Evolutionary conservation across 2,797 vertebrate species (phyloP).

Genomic region (Alauda arvensis): DNA sequence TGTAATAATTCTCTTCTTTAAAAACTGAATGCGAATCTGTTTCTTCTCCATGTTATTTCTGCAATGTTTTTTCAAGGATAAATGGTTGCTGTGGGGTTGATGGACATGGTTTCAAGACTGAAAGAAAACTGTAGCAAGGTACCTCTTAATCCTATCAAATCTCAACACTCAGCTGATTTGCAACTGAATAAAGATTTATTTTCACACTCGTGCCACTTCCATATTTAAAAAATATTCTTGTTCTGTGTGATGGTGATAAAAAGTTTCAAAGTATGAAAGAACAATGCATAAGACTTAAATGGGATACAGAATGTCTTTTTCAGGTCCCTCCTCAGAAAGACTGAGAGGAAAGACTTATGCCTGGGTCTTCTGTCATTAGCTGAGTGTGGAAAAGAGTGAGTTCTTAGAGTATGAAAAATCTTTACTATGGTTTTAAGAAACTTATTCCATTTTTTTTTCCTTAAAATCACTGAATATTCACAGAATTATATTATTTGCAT

Average conservation of each 20-base stretch:
- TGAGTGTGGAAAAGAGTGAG: not conserved
- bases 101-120: not conserved
- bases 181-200: not conserved
- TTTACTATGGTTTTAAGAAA: not conserved
- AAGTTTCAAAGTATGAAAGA: not conserved
- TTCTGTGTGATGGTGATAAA: not conserved
- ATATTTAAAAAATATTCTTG: not conserved
- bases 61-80: not conserved
- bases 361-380: not conserved
- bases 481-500: not conserved
- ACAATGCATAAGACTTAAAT: not conserved
- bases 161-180: not conserved
- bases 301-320: not conserved
- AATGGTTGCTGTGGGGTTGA: not conserved
- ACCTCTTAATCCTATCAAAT: not conserved
- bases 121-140: not conserved
- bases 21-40: not conserved
- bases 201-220: not conserved
- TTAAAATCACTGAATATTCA: not conserved
- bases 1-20: not conserved
- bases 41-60: not conserved
- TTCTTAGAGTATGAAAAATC: not conserved
- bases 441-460: rapidly evolving
- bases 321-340: not conserved
- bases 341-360: not conserved